Percentiles rank a stretch among this genome's conserved stretches.
phyloP scores from a whole-genome alignment of 1,140 invertebrate genomes.

The Panulirus ornatus region DNA sequence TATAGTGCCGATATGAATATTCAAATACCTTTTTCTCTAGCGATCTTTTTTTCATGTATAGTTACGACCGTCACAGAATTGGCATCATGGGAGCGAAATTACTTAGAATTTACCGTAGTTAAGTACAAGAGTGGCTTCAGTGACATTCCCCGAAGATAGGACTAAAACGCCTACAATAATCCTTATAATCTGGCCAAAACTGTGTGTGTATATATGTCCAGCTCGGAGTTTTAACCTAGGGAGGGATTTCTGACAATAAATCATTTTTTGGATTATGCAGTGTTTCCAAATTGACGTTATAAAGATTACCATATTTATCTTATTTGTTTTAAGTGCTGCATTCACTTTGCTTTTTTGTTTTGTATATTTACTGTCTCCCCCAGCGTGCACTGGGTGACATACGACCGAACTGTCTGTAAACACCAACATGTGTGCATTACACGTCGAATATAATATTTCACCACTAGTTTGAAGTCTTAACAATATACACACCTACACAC shows the following conservation, averaged over 20 bases:
- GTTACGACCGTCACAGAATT: too few species aligned
- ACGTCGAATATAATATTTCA: neutral
- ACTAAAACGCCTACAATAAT: too few species aligned
- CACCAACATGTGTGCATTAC: constrained; percentile 18
- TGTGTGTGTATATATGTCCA: too few species aligned
- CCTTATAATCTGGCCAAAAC: neutral
- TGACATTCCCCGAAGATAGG: too few species aligned
- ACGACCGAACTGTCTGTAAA: neutral
- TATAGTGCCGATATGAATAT: too few species aligned
- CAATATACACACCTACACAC: too few species aligned
- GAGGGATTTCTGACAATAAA: neutral
- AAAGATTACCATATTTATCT: constrained; percentile 16
- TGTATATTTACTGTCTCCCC: neutral
- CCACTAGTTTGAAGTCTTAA: neutral
- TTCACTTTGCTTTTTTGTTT: neutral
- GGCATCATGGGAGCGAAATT: too few species aligned
- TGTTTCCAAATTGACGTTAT: neutral
- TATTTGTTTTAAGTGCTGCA: constrained; percentile 4
- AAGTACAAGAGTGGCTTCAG: too few species aligned
- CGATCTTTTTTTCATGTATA: too few species aligned
- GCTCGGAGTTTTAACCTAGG: neutral
- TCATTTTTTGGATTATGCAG: constrained; percentile 2
- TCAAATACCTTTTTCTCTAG: too few species aligned
- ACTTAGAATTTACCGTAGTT: too few species aligned
- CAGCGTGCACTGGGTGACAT: neutral